phyloP scores from a whole-genome alignment of 2,113 vertebrate species.

The Balaeniceps rex region DNA sequence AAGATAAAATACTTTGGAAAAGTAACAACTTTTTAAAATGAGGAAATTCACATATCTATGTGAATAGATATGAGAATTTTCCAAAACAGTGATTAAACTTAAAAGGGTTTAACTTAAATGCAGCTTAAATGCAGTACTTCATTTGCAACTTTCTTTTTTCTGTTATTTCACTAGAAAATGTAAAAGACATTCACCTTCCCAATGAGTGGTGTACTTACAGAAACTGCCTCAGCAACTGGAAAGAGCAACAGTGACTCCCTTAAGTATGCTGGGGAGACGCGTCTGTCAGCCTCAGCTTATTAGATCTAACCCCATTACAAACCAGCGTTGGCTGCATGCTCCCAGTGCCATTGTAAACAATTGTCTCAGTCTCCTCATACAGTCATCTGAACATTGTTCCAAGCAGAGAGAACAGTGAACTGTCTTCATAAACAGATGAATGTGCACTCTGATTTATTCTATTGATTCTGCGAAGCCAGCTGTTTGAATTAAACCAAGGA shows the following conservation, averaged over 20 bases:
- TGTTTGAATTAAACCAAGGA: not conserved
- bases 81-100: not conserved
- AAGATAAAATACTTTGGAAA: not conserved
- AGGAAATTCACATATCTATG: not conserved
- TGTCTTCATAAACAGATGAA: not conserved
- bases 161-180: not conserved
- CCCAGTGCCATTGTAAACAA: not conserved
- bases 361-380: not conserved
- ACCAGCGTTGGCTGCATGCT: not conserved
- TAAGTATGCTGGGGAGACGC: not conserved
- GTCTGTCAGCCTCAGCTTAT: not conserved
- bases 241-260: not conserved
- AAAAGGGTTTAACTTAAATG: not conserved
- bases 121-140: not conserved
- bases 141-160: not conserved
- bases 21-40: not conserved
- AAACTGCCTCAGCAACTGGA: not conserved
- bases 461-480: not conserved
- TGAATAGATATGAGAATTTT: not conserved
- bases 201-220: not conserved
- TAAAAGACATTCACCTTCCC: not conserved
- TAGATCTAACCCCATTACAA: not conserved
- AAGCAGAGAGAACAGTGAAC: not conserved
- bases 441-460: not conserved
- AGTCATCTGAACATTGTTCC: not conserved